Evolutionary conservation across 2,113 vertebrate genomes (phyloP).

Genomic region (Chinchilla lanigera): DNA sequence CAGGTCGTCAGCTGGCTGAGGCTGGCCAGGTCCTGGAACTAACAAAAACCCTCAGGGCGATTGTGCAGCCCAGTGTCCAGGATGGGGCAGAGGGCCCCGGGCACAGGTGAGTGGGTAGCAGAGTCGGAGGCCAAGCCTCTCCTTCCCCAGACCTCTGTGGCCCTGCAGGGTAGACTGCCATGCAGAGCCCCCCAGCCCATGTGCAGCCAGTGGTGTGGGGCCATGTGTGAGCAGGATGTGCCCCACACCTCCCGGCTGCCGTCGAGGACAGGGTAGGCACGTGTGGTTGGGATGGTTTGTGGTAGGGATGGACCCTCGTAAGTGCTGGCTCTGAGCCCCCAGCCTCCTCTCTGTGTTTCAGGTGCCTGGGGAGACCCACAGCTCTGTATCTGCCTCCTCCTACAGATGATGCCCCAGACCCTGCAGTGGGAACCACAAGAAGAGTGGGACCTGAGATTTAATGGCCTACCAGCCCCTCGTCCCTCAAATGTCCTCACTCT

Average conservation of each 20-base stretch:
- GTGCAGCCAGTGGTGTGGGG: not conserved
- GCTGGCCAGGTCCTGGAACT: not conserved
- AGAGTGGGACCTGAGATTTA: not conserved
- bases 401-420: not conserved
- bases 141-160: too few relatives aligned
- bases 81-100: not conserved
- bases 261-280: not conserved
- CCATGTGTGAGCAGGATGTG: not conserved
- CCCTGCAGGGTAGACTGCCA: not conserved
- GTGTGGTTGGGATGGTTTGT: not conserved
- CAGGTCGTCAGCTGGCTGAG: not conserved
- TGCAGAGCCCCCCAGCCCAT: not conserved
- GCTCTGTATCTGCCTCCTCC: not conserved
- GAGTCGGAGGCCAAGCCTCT: not conserved
- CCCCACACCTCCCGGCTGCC: not conserved
- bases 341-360: not conserved
- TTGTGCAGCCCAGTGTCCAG: not conserved
- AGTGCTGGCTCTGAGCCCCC: not conserved
- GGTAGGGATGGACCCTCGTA: not conserved
- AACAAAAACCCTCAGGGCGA: not conserved
- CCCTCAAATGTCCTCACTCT: too few relatives aligned
- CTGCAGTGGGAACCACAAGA: too few relatives aligned
- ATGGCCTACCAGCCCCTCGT: accelerated
- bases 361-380: not conserved
- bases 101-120: not conserved